phyloP scores from a whole-genome alignment of 2,888 invertebrate genomes.

The Polylopha cassiicola region DNA sequence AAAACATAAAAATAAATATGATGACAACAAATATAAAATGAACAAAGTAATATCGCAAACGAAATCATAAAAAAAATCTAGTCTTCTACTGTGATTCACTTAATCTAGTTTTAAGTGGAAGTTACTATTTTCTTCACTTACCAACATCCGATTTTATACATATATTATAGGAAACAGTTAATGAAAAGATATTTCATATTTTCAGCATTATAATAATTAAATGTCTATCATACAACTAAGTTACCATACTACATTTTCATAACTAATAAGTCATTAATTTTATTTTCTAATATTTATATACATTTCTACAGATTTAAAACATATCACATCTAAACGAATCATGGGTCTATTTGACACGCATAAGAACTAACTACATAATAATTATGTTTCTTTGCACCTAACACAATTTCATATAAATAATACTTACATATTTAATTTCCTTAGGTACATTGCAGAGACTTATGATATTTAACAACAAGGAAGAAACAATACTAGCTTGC shows the following conservation, averaged over 20 bases:
- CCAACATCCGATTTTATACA: slow-evolving; percentile 18
- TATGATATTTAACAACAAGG: too few relatives aligned
- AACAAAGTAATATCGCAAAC: slow-evolving; percentile 36
- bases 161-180: slow-evolving; percentile 4
- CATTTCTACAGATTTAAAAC: too few relatives aligned
- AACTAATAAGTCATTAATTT: too few relatives aligned
- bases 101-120: slow-evolving; percentile 13
- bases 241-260: slow-evolving; percentile 8
- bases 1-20: slow-evolving; percentile 38
- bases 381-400: too few relatives aligned
- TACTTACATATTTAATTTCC: too few relatives aligned
- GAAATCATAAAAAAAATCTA: slow-evolving; percentile 33
- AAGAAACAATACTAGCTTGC: too few relatives aligned
- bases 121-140: slow-evolving; percentile 26
- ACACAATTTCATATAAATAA: too few relatives aligned
- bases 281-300: too few relatives aligned
- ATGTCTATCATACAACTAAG: slow-evolving; percentile 10
- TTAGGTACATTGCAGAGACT: too few relatives aligned
- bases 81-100: slow-evolving; percentile 27
- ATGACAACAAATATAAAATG: slow-evolving; percentile 22
- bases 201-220: slow-evolving; percentile 11
- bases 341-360: too few relatives aligned
- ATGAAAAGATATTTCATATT: slow-evolving; percentile 7
- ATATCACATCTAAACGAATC: too few relatives aligned
- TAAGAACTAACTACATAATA: too few relatives aligned